Percentiles rank a stretch among this genome's conserved stretches.
These are phyloP conservation scores for Acleris holmiana DNA, from an alignment of 2,888 invertebrate species.

Conservation along the genomic window DNA sequence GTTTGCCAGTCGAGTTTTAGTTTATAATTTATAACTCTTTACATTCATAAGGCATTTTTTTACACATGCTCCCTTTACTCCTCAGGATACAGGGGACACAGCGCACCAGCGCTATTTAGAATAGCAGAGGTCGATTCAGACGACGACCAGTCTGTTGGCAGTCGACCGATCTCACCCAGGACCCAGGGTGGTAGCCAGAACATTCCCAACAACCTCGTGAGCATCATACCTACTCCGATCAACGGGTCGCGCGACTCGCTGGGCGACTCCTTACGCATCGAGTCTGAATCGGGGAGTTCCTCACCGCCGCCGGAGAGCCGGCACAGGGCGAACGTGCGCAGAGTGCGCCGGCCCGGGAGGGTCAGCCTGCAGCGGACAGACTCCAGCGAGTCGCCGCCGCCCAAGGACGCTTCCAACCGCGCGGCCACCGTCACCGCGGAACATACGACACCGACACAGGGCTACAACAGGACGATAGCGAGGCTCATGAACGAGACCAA, in stretches of 20 bases:
- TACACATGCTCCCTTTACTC: not conserved
- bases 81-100: slow-evolving; percentile 77
- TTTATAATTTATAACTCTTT: too few relatives aligned
- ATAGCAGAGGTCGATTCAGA: slow-evolving; percentile 86
- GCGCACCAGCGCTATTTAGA: slow-evolving; percentile 71
- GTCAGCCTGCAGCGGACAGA: slow-evolving; percentile 60
- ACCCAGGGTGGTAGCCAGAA: slow-evolving; percentile 55
- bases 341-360: slow-evolving; percentile 63
- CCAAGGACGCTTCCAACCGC: slow-evolving; percentile 56
- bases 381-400: slow-evolving; percentile 73
- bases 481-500: slow-evolving; percentile 80
- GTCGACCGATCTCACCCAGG: slow-evolving; percentile 70
- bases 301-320: slow-evolving; percentile 55
- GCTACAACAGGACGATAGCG: slow-evolving; percentile 68
- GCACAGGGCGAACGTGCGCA: slow-evolving; percentile 54
- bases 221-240: slow-evolving; percentile 84
- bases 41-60: slow-evolving; percentile 9
- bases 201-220: slow-evolving; percentile 75
- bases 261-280: slow-evolving; percentile 66
- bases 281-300: slow-evolving; percentile 54
- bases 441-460: slow-evolving; percentile 53
- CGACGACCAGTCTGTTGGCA: slow-evolving; percentile 82
- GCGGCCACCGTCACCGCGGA: slow-evolving; percentile 55
- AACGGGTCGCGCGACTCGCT: slow-evolving; percentile 82
- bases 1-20: too few relatives aligned